Base-by-base conservation (phyloP, 2,888 invertebrate species). In the Branchellion lobata region DNA sequence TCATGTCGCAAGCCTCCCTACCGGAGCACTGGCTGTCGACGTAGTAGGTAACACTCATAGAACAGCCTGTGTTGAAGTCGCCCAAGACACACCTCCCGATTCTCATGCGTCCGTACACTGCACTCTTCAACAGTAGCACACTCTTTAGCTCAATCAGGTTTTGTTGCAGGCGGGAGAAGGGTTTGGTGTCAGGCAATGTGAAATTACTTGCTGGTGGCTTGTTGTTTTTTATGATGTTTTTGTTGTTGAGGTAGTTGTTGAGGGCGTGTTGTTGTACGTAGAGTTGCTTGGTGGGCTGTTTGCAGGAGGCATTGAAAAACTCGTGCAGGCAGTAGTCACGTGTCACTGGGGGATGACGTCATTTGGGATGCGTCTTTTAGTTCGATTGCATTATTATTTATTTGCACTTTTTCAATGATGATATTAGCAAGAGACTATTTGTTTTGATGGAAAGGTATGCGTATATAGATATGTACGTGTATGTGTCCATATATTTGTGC, bases 21-120 rank as follows among this genome's bases (percentile, higher is more conserved):
- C 65, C 79, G 11, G 80, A 72, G 34, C 80, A 80, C 73, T 80
- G 73, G 24, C 78, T 47, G 80, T 80, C 80, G 61, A 80, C 47
- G 53, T 77, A 78, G n/a, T 69, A 40, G 0, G 76, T 79, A 11
- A 80, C 80, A 24, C 71, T 71, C 78, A 68, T 78, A 2, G 80
- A 80, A 33, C 80, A 80, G 21, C 80, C 80, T 29, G 72, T 65
- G 73, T 78, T 77, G 65, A 51, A 69, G 73, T 78, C 78, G 1
- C 80, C 80, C 5, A 36, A 47, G 61, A 80, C 40, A 71, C 80
- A 78, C 1, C 80, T 31, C 18, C 78, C 80, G 11, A 75, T 1
- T 18, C 31, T 73, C 79, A 79, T 79, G 0, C 79, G 57, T 5
- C 79, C 79, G 79, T 79, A 79, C 5, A 40, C 47, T 14, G 79